Evolutionary conservation across 2,797 vertebrate species (phyloP).

Genomic region (Danio tinwini): DNA sequence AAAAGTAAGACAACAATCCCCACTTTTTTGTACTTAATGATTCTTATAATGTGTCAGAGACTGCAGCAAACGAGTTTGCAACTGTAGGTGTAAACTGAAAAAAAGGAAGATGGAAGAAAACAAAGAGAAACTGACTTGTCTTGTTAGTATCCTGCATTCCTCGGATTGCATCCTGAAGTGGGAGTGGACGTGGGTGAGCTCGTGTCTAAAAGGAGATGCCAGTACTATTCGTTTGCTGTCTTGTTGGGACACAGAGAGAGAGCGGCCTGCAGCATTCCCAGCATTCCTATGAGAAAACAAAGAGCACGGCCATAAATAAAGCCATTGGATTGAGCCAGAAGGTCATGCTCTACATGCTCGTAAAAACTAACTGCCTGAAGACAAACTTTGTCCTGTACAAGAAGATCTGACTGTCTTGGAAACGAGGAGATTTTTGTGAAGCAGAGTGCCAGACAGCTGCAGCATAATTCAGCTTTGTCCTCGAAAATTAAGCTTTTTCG

Average conservation of each 20-base stretch:
- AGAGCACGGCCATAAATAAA: constrained; percentile 84
- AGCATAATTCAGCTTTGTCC: constrained; percentile 39
- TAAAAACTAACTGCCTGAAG: constrained; percentile 65
- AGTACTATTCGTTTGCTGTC: constrained; percentile 73
- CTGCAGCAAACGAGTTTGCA: neutral
- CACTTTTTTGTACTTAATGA: neutral
- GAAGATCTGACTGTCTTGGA: constrained; percentile 51
- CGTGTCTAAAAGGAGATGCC: constrained; percentile 71
- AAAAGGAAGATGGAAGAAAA: constrained; percentile 10
- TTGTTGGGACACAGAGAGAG: constrained; percentile 68
- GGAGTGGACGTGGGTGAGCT: constrained; percentile 72
- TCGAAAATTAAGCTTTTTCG: neutral
- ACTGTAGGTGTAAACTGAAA: constrained; percentile 18
- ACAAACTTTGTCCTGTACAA: constrained; percentile 65
- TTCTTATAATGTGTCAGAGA: neutral
- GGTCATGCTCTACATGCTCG: constrained; percentile 54
- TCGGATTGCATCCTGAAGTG: constrained; percentile 72
- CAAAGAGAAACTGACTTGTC: constrained; percentile 52
- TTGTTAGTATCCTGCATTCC: constrained; percentile 75
- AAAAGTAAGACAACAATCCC: neutral
- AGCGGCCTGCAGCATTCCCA: constrained; percentile 76
- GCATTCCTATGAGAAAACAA: constrained; percentile 77
- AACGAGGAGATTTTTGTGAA: constrained; percentile 60
- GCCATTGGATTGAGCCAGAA: constrained; percentile 67
- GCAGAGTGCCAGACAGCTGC: constrained; percentile 49